A percentile compares a stretch with the other conserved stretches of the same genome.
Evolutionary conservation across 2,888 invertebrate species (phyloP).

Genomic region (Tanytarsus gracilentus): DNA sequence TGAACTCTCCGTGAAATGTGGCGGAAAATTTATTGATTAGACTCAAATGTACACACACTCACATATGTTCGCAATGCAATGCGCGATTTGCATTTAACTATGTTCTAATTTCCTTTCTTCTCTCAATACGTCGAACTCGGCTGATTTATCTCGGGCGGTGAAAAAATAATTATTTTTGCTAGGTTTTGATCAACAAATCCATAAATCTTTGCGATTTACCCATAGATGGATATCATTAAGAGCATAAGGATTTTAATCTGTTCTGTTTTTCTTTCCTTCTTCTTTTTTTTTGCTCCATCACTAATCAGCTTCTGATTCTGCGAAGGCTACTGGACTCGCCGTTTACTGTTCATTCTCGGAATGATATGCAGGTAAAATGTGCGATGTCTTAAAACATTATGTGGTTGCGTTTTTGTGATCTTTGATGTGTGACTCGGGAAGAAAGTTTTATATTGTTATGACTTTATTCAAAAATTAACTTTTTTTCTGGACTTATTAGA

Average conservation of each 20-base stretch:
- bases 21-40: constrained; percentile 12
- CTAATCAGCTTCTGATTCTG: background rate
- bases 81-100: background rate
- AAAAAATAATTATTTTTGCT: constrained; percentile 5
- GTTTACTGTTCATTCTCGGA: background rate
- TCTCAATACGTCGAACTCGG: background rate
- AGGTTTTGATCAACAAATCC: background rate
- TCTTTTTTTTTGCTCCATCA: background rate
- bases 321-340: background rate
- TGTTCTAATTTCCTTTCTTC: background rate
- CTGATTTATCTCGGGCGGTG: background rate
- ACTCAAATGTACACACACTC: no score
- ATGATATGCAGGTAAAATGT: background rate
- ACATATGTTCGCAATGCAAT: background rate
- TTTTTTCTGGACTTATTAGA: no score
- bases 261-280: background rate
- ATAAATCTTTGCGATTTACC: background rate
- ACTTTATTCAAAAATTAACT: no score
- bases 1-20: constrained; percentile 4
- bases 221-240: constrained; percentile 10
- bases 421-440: no score
- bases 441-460: no score
- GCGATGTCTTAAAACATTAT: no score
- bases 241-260: background rate
- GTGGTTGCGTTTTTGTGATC: no score